phyloP scores from a whole-genome alignment of 2,797 vertebrate genomes.

The Champsocephalus gunnari region DNA sequence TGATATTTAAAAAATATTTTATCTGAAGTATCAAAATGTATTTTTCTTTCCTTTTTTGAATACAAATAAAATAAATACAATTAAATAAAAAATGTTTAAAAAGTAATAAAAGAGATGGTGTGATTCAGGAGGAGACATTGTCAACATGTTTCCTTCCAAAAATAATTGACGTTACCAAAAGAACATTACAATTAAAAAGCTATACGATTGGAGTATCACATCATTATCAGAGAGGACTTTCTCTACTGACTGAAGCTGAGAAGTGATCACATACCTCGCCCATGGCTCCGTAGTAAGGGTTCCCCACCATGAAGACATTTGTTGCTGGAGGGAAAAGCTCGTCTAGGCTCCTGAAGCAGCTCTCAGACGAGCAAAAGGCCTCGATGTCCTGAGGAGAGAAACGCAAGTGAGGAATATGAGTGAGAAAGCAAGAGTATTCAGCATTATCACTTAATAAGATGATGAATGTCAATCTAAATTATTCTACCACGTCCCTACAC shows the following conservation, averaged over 20 bases:
- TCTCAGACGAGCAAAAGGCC: slow-evolving; percentile 90
- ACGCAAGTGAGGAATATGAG: background rate
- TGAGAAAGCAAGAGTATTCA: background rate
- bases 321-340: slow-evolving; percentile 91
- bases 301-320: slow-evolving; percentile 95
- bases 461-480: background rate
- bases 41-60: too few relatives aligned
- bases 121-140: background rate
- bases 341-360: slow-evolving; percentile 89
- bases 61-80: too few relatives aligned
- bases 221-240: background rate
- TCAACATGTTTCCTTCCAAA: background rate
- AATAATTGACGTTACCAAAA: background rate
- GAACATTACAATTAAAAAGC: background rate
- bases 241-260: background rate
- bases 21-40: too few relatives aligned
- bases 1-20: too few relatives aligned
- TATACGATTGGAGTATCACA: background rate
- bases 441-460: background rate
- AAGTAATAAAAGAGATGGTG: background rate
- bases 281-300: slow-evolving; percentile 94
- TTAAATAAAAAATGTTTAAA: slow-evolving; percentile 49
- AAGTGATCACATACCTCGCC: slow-evolving; percentile 87
- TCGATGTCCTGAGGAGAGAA: slow-evolving; percentile 86
- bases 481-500: too few relatives aligned